phyloP scores from a whole-genome alignment of 1,140 invertebrate genomes.

The Papilio glaucus region DNA sequence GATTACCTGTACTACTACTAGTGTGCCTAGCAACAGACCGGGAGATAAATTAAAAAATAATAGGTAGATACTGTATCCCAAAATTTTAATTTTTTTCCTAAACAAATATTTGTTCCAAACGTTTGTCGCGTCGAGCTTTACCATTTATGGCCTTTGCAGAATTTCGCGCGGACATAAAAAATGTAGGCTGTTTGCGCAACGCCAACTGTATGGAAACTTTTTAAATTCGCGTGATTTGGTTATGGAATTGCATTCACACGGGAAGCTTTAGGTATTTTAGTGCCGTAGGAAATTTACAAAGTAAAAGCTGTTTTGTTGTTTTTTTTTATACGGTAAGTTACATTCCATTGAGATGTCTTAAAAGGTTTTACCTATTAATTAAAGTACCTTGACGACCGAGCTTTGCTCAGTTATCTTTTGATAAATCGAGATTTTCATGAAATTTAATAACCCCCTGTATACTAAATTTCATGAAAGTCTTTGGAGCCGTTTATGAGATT shows the following conservation, averaged over 20 bases:
- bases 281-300: background rate
- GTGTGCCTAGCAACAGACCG: too few species aligned
- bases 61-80: background rate
- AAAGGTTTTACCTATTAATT: background rate
- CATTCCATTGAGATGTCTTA: background rate
- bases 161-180: constrained; percentile 52
- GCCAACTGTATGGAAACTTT: constrained; percentile 18
- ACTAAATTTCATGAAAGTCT: too few species aligned
- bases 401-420: too few species aligned
- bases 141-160: constrained; percentile 50
- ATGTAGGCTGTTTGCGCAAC: constrained; percentile 25
- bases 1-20: too few species aligned
- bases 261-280: constrained; percentile 8
- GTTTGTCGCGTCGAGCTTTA: constrained; percentile 42
- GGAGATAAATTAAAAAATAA: too few species aligned
- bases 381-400: too few species aligned
- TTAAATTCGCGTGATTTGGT: constrained; percentile 36
- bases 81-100: constrained; percentile 21
- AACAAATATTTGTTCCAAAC: constrained; percentile 45
- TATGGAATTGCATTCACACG: constrained; percentile 16
- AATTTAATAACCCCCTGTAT: too few species aligned
- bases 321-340: background rate
- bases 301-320: constrained; percentile 21
- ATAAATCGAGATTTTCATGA: too few species aligned
- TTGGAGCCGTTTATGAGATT: too few species aligned